These are phyloP conservation scores for Dolichallabes microphthalmus DNA, from an alignment of 2,113 vertebrate species.

Conservation along the genomic window DNA sequence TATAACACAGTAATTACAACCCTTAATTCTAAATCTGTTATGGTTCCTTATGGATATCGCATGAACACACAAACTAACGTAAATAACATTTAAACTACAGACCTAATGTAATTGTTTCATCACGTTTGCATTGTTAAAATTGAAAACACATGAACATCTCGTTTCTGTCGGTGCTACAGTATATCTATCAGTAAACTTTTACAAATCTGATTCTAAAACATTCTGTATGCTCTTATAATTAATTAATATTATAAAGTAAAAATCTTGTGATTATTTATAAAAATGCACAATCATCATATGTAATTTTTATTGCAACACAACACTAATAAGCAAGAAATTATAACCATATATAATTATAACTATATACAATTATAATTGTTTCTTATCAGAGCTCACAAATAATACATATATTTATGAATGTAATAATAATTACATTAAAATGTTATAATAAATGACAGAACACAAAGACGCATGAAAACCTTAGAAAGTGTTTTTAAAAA, in stretches of 20 bases:
- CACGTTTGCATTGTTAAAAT: neutral
- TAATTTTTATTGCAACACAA: neutral
- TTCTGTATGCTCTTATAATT: neutral
- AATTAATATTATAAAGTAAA: neutral
- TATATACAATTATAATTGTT: neutral
- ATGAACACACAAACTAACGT: neutral
- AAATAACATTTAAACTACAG: neutral
- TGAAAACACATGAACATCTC: neutral
- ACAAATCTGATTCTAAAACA: neutral
- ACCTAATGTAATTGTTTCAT: neutral
- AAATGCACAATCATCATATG: neutral
- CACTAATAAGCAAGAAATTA: neutral
- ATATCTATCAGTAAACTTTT: neutral
- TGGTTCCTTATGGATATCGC: neutral
- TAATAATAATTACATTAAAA: neutral
- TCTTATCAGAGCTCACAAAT: neutral
- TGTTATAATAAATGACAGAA: neutral
- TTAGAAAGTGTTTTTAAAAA: neutral
- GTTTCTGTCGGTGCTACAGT: neutral
- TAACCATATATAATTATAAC: too few species aligned
- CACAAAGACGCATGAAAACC: neutral
- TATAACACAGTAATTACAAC: neutral
- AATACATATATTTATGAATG: neutral
- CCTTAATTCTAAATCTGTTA: neutral
- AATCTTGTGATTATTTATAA: neutral